Conservation (phyloP, 2,797 vertebrate species). For the Sparus aurata region DNA sequence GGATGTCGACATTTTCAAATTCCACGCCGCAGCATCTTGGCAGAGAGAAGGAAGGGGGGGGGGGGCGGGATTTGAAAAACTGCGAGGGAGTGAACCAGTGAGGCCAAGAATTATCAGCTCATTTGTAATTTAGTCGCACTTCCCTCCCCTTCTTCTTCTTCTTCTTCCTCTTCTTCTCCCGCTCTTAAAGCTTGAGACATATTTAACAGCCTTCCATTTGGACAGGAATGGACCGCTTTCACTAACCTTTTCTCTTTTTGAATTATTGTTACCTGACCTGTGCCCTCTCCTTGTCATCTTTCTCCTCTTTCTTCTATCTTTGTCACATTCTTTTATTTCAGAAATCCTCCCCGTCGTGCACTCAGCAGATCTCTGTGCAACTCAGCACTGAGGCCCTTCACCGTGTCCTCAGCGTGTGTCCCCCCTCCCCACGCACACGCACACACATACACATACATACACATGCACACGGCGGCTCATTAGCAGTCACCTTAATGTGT, state of each 20-base stretch:
- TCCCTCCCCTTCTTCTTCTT: slow-evolving; percentile 26
- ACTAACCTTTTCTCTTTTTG: slow-evolving; percentile 56
- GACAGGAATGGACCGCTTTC: slow-evolving; percentile 43
- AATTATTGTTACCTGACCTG: slow-evolving; percentile 59
- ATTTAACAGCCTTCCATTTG: slow-evolving; percentile 63
- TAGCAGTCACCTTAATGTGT: slow-evolving; percentile 86
- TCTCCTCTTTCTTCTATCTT: slow-evolving; percentile 60
- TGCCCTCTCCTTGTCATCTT: slow-evolving; percentile 56
- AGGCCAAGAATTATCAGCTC: slow-evolving; percentile 72
- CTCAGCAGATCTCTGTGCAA: slow-evolving; percentile 70
- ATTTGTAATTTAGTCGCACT: slow-evolving; percentile 76
- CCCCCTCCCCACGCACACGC: not conserved
- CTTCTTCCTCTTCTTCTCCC: slow-evolving; percentile 11
- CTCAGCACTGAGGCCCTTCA: slow-evolving; percentile 66
- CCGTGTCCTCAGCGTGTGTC: slow-evolving; percentile 55
- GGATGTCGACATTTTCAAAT: slow-evolving; percentile 73
- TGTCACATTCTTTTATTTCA: slow-evolving; percentile 62
- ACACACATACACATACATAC: not conserved
- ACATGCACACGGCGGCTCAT: slow-evolving; percentile 64
- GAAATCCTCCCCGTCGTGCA: slow-evolving; percentile 54
- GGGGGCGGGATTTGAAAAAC: slow-evolving; percentile 61
- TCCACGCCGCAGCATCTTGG: slow-evolving; percentile 66
- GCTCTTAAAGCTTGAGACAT: slow-evolving; percentile 51
- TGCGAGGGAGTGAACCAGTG: slow-evolving; percentile 60
- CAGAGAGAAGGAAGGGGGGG: slow-evolving; percentile 33